Evolutionary conservation across 2,888 invertebrate genomes (phyloP).

Genomic region (Biston betularia): DNA sequence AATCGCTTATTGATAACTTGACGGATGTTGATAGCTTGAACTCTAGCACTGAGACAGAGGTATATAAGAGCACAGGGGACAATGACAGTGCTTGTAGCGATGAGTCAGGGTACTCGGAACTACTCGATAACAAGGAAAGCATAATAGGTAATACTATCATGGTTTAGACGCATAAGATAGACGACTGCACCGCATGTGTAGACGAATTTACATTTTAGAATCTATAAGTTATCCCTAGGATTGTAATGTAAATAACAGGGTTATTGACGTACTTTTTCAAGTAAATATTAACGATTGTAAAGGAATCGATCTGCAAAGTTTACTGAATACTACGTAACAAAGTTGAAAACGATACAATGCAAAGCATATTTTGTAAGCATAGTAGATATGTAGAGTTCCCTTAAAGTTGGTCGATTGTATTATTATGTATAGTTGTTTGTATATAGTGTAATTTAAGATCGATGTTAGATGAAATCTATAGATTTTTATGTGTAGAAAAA

Average conservation of each 20-base stretch:
- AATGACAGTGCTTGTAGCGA: constrained; percentile 94
- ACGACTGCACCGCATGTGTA: constrained; percentile 41
- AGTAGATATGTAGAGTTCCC: constrained; percentile 43
- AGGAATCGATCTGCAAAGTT: constrained; percentile 24
- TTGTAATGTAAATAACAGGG: constrained; percentile 66
- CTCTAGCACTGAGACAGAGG: constrained; percentile 79
- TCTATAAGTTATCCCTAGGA: constrained; percentile 37
- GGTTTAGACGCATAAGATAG: constrained; percentile 55
- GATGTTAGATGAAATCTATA: constrained; percentile 59
- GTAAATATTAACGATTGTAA: constrained; percentile 41
- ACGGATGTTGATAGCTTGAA: constrained; percentile 74
- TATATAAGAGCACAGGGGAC: constrained; percentile 84
- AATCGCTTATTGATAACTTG: constrained; percentile 75
- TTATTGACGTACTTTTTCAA: constrained; percentile 64
- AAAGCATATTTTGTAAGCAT: constrained; percentile 29
- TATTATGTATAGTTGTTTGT: constrained; percentile 69
- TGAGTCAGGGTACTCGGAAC: constrained; percentile 96
- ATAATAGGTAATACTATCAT: constrained; percentile 82
- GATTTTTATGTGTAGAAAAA: constrained; percentile 57
- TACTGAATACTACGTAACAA: constrained; percentile 19
- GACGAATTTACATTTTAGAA: constrained; percentile 28
- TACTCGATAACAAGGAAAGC: constrained; percentile 85
- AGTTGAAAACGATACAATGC: constrained; percentile 31
- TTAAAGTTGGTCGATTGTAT: constrained; percentile 55
- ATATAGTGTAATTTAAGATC: constrained; percentile 70